A percentile compares a stretch with the other conserved stretches of the same genome.
These are phyloP conservation scores for Chionodraco myersi DNA, from an alignment of 2,113 vertebrate species.

Conservation along the genomic window DNA sequence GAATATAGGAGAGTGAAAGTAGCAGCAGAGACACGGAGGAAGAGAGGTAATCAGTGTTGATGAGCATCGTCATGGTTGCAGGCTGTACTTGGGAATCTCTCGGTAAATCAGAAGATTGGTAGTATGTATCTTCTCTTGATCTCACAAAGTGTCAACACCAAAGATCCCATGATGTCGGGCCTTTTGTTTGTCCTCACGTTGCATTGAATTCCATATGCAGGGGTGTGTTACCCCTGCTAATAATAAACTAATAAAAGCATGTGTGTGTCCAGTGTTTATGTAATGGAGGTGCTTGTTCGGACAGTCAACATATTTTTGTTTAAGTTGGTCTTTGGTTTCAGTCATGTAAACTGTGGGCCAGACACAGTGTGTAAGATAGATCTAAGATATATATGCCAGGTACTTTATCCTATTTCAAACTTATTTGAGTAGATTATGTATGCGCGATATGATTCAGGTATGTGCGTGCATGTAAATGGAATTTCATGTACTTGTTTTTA, in stretches of 20 bases:
- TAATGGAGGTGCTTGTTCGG: neutral
- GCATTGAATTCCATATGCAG: conserved; percentile 21
- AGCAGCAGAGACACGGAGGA: too few species aligned
- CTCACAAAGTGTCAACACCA: conserved; percentile 10
- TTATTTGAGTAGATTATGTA: neutral
- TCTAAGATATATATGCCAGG: neutral
- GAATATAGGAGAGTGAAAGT: too few species aligned
- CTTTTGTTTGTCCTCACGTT: neutral
- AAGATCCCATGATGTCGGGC: neutral
- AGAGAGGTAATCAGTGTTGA: too few species aligned
- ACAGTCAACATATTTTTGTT: conserved; percentile 21
- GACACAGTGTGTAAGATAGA: neutral
- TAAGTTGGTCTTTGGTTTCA: conserved; percentile 2
- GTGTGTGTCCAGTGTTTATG: conserved; percentile 1
- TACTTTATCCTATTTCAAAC: neutral
- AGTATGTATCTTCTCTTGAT: neutral
- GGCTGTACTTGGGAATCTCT: neutral
- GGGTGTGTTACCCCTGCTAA: neutral
- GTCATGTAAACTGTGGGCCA: neutral
- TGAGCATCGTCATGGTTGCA: neutral
- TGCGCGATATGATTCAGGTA: neutral
- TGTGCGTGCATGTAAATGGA: neutral
- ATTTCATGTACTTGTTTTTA: neutral
- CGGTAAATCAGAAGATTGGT: neutral
- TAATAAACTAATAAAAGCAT: neutral